A percentile compares a stretch with the other conserved stretches of the same genome.
Conservation (phyloP, 1,140 invertebrate genomes). For the Ganaspis sp. region DNA sequence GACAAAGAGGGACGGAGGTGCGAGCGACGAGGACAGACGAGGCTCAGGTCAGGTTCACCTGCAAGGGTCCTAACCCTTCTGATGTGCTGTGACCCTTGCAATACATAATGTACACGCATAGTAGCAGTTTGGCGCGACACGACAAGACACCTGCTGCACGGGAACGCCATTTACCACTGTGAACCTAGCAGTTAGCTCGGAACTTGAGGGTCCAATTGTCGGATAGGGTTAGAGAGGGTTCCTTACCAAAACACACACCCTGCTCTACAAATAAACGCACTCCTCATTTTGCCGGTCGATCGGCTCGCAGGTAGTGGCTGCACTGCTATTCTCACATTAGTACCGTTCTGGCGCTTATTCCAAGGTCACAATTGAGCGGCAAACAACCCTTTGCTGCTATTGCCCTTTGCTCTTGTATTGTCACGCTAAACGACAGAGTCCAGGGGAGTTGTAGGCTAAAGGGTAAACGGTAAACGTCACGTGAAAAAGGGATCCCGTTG, state of each 20-base stretch:
- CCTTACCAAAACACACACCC: constrained; percentile 51
- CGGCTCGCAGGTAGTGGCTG: constrained; percentile 57
- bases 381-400: constrained; percentile 64
- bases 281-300: constrained; percentile 25
- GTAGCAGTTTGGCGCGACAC: constrained; percentile 37
- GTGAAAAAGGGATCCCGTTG: not conserved
- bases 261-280: constrained; percentile 43
- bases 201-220: constrained; percentile 47
- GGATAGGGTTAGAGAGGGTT: constrained; percentile 64
- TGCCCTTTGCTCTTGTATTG: not conserved
- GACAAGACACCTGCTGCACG: constrained; percentile 44
- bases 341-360: constrained; percentile 43
- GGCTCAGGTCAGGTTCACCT: constrained; percentile 61
- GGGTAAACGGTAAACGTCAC: not conserved
- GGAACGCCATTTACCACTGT: constrained; percentile 44
- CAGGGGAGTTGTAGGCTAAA: not conserved
- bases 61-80: constrained; percentile 59
- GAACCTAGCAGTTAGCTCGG: constrained; percentile 27
- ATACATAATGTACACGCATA: constrained; percentile 41
- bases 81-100: constrained; percentile 46
- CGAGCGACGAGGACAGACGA: constrained; percentile 33
- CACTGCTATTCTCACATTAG: constrained; percentile 39
- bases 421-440: not conserved
- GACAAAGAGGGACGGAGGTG: not conserved
- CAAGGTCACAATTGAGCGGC: constrained; percentile 46